phyloP scores from a whole-genome alignment of 2,113 vertebrate species.

The Coreoperca whiteheadi region DNA sequence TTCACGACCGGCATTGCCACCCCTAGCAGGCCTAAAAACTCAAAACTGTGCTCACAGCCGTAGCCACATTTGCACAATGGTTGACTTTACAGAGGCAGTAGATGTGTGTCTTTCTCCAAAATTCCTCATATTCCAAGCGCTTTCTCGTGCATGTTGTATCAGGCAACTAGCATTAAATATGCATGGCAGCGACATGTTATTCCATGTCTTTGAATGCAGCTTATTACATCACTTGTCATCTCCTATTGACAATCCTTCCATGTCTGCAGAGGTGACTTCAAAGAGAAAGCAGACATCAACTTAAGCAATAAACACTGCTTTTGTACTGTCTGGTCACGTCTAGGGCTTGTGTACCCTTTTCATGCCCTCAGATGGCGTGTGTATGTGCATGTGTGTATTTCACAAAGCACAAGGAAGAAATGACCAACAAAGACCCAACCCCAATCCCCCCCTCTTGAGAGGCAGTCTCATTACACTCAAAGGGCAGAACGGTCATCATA shows the following conservation, averaged over 20 bases:
- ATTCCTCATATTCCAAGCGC: conserved; percentile 29
- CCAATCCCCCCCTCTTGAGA: conserved; percentile 33
- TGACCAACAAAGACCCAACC: conserved; percentile 56
- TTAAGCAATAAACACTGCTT: conserved; percentile 66
- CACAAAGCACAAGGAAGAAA: conserved; percentile 53
- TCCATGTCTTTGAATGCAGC: conserved; percentile 59
- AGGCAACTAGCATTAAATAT: conserved; percentile 69
- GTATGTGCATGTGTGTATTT: conserved; percentile 22
- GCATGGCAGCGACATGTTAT: conserved; percentile 56
- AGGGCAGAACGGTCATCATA: conserved; percentile 82
- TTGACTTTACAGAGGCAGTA: conserved; percentile 3
- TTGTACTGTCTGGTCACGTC: conserved; percentile 70
- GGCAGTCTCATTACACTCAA: conserved; percentile 80
- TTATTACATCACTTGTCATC: conserved; percentile 61
- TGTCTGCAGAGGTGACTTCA: conserved; percentile 73
- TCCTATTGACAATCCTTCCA: conserved; percentile 55
- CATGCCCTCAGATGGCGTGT: conserved; percentile 45
- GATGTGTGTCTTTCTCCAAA: conserved; percentile 8
- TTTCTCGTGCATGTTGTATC: conserved; percentile 55
- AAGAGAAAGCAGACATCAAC: conserved; percentile 67
- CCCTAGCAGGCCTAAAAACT: conserved; percentile 1
- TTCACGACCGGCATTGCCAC: not conserved
- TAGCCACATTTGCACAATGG: conserved; percentile 10
- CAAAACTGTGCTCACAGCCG: conserved; percentile 9
- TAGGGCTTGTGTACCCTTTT: conserved; percentile 38